phyloP scores from a whole-genome alignment of 2,797 vertebrate species.

The Strix occidentalis region DNA sequence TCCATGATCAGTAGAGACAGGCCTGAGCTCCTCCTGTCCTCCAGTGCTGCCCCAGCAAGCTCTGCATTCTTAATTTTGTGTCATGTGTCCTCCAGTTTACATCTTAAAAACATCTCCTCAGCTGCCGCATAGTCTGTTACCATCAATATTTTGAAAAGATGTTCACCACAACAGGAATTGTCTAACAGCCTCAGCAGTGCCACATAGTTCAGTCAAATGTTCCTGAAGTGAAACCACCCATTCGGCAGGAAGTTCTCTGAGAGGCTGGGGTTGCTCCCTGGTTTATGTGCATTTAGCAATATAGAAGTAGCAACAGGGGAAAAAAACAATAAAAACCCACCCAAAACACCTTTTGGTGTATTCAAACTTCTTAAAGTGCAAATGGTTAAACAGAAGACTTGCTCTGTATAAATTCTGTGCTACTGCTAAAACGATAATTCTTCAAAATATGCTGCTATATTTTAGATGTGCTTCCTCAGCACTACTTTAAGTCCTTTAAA shows the following conservation, averaged over 20 bases:
- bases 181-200: not conserved
- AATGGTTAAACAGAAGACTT: not conserved
- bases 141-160: not conserved
- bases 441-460: fast-evolving
- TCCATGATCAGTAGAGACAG: not conserved
- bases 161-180: not conserved
- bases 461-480: not conserved
- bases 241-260: not conserved
- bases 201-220: not conserved
- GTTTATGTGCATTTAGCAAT: not conserved
- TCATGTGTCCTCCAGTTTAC: not conserved
- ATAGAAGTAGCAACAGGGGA: not conserved
- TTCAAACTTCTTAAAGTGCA: not conserved
- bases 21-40: not conserved
- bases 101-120: not conserved
- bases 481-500: not conserved
- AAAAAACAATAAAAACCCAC: not conserved
- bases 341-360: not conserved
- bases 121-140: not conserved
- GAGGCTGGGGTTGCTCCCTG: not conserved
- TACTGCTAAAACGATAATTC: not conserved
- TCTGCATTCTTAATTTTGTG: not conserved
- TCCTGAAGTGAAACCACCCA: not conserved
- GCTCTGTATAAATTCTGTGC: not conserved
- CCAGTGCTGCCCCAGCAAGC: not conserved